Percentiles rank a stretch among this genome's conserved stretches.
These are phyloP conservation scores for Helicoverpa zea DNA, from an alignment of 1,140 invertebrate genomes.

Conservation along the genomic window DNA sequence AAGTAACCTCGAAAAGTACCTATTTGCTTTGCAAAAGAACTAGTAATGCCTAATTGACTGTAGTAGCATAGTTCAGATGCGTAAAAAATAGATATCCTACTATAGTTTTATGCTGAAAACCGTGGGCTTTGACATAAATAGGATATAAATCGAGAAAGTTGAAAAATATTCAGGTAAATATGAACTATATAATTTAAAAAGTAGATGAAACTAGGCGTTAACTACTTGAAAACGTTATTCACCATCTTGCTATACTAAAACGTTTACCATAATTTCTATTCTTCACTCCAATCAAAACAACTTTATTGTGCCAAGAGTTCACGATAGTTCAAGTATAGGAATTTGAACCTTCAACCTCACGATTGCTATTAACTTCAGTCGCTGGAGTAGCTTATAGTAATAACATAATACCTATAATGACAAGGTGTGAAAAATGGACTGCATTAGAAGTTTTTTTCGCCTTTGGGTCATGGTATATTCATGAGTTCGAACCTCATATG, in stretches of 20 bases:
- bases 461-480: background rate
- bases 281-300: conserved; percentile 9
- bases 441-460: background rate
- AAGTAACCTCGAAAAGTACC: too few species aligned
- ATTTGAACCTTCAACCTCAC: conserved; percentile 32
- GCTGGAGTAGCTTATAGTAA: conserved; percentile 4
- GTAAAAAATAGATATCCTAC: too few species aligned
- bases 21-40: too few species aligned
- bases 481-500: too few species aligned
- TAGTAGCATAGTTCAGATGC: too few species aligned
- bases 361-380: conserved; percentile 22
- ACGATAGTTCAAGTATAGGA: conserved; percentile 22
- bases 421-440: background rate
- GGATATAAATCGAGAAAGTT: too few species aligned
- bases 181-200: too few species aligned
- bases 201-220: too few species aligned
- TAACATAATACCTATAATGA: background rate
- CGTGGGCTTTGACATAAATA: background rate
- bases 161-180: too few species aligned
- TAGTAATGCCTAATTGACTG: too few species aligned
- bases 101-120: background rate
- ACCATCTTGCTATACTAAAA: background rate
- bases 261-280: background rate
- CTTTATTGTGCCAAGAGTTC: conserved; percentile 25
- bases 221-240: background rate